A percentile compares a stretch with the other conserved stretches of the same genome.
phyloP scores from a whole-genome alignment of 2,797 vertebrate species.

The Propithecus perrieri region DNA sequence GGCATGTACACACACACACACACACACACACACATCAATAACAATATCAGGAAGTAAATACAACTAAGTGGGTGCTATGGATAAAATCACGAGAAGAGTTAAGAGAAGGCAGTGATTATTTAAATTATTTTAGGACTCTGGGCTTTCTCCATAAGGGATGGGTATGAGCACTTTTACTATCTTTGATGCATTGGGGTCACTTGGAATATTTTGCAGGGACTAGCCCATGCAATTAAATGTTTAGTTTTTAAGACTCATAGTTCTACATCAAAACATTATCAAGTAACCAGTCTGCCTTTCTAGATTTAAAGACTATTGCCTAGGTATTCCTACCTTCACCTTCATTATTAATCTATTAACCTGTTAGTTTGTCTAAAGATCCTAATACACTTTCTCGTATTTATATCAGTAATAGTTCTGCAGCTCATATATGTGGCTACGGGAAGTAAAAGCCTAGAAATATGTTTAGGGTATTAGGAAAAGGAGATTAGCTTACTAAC shows the following conservation, averaged over 20 bases:
- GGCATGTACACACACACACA: fast-evolving
- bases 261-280: not conserved
- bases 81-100: not conserved
- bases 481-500: not conserved
- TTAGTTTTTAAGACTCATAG: not conserved
- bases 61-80: not conserved
- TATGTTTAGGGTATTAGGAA: not conserved
- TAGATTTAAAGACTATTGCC: not conserved
- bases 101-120: not conserved
- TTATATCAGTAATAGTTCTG: not conserved
- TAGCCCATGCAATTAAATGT: not conserved
- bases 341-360: not conserved
- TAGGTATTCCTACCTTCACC: not conserved
- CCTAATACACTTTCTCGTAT: not conserved
- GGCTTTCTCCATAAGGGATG: not conserved
- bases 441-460: not conserved
- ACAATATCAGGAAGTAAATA: not conserved
- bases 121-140: not conserved
- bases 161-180: not conserved
- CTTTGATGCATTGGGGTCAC: not conserved
- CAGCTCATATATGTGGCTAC: not conserved
- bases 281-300: not conserved
- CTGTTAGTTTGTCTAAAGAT: not conserved
- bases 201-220: not conserved
- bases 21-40: not conserved